Base-by-base conservation (phyloP, 2,888 invertebrate species). In the Pherbina coryleti region DNA sequence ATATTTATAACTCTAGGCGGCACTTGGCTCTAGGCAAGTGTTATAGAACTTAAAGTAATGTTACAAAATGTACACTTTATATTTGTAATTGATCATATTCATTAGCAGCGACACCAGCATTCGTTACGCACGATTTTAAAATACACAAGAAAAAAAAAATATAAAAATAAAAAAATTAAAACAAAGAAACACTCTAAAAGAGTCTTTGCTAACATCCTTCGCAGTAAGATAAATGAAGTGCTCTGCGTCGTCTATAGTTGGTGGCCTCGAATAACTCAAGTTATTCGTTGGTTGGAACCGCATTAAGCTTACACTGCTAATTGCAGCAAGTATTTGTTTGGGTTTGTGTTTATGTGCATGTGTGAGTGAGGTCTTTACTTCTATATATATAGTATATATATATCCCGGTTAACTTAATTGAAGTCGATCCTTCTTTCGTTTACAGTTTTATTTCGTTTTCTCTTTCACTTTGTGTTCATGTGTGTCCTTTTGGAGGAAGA, bases 251-350 rank as follows among this genome's bases (percentile, higher is more conserved):
- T 28, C 28, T 11, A 28, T 60, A 28, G 60, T 31, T 37, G 25
- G 34, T 72, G 72, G 64, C 75, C 55, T 37, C 55, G 28, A 66
- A 44, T 62, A 25, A 34, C 17, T 66, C 85, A 84, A 85, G 85
- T 85, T 86, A 87, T 87, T 86, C n/a, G n/a, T n/a, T 84, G 84
- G 84, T 83, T 83, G 85, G 82, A 85, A 86, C 85, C 86, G 82
- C 87, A 86, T 86, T 85, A 85, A 87, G 87, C 87, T 86, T 86
- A 85, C 86, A 84, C 86, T 86, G 86, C 87, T 87, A 87, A 87
- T 87, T 87, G 87, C 86, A 86, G 84, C 84, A 85, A 87, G 85
- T 85, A 85, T 82, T 71, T 84, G 83, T 83, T 19, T 55, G 55
- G 11, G 55, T 53, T 53, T 31, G 34, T n/a, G 55, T 53, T 53